phyloP scores from a whole-genome alignment of 1,140 invertebrate species.

The Diachasmimorpha longicaudata region DNA sequence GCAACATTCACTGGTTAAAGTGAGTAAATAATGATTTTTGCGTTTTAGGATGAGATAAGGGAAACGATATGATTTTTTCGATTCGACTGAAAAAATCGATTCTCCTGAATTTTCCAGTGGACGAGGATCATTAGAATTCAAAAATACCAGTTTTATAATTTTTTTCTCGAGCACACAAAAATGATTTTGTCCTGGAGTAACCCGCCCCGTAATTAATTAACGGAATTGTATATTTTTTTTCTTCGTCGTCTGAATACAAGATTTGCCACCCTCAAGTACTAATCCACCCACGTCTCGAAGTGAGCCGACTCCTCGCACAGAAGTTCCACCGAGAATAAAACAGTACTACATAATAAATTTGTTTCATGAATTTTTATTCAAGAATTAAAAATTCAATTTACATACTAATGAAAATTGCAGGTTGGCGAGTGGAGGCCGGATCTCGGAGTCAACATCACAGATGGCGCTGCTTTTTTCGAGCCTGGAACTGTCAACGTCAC shows the following conservation, averaged over 20 bases:
- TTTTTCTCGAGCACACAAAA: too few relatives aligned
- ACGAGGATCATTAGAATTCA: too few relatives aligned
- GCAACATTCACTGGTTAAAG: conserved; percentile 72
- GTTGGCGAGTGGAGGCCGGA: conserved; percentile 70
- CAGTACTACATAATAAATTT: not conserved
- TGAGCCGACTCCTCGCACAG: too few relatives aligned
- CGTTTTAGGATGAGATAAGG: too few relatives aligned
- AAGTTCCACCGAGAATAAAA: not conserved
- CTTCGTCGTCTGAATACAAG: too few relatives aligned
- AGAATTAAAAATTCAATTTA: not conserved
- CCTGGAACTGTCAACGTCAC: conserved; percentile 68
- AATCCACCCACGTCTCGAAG: too few relatives aligned
- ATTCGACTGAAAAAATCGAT: not conserved
- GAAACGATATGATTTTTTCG: not conserved
- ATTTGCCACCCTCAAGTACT: too few relatives aligned
- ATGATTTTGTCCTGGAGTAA: too few relatives aligned
- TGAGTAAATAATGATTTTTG: too few relatives aligned
- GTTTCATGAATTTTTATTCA: not conserved
- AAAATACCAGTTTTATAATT: too few relatives aligned
- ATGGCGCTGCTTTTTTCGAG: conserved; percentile 67
- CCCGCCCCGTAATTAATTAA: too few relatives aligned
- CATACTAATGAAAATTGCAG: conserved; percentile 29
- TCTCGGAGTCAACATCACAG: conserved; percentile 67
- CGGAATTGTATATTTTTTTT: too few relatives aligned
- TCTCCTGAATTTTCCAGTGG: not conserved